Base-by-base conservation (phyloP, 37 sponge, comb jelly and placozoan genomes). In the Chondrosia reniformis region DNA sequence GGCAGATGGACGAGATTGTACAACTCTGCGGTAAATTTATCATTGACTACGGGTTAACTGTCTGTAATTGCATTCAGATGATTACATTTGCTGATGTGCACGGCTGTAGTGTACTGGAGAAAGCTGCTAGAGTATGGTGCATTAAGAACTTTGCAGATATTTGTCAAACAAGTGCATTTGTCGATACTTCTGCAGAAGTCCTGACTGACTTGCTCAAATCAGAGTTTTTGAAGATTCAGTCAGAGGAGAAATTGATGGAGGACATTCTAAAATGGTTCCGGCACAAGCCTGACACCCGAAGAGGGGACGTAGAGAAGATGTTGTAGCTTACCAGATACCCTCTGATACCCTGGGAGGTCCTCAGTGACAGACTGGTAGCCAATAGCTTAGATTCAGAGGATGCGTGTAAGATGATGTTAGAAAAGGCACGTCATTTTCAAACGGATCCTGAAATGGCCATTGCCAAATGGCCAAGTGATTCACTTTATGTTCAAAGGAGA, bases 61-160 rank as follows among this genome's bases (percentile, higher is more conserved):
- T n/a, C n/a, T n/a, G n/a, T n/a, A 96, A 96, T 76, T 96, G 97
- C 71, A 56, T 96, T 0, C 94, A 91, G 2, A 82, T 93, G 19
- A 66, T 71, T 2, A 55, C 74, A 5, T 85, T 96, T 77, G 94
- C 94, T 1, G 92, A 93, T 33, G 66, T 67, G 43, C 86, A 87
- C 52, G 83, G 87, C 34, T 96, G 91, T 56, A 30, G 22, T 0
- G 52, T 67, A 10, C 88, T 96, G 19, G 12, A 43, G 1, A 52
- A 76, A 0, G 13, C 6, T 33, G 83, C 88, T 63, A 74, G 79
- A 75, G 38, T 63, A 15, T 96, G 38, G 77, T 89, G 86, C 13
- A 28, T 79, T 28, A 83, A 86, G 34, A 81, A 93, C 49, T 96
- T 96, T 76, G 39, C 43, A 21, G 89, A 90, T 17, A 84, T 93